A percentile compares a stretch with the other conserved stretches of the same genome.
These are phyloP conservation scores for Stigmatopora argus DNA, from an alignment of 2,113 vertebrate species.

Conservation along the genomic window DNA sequence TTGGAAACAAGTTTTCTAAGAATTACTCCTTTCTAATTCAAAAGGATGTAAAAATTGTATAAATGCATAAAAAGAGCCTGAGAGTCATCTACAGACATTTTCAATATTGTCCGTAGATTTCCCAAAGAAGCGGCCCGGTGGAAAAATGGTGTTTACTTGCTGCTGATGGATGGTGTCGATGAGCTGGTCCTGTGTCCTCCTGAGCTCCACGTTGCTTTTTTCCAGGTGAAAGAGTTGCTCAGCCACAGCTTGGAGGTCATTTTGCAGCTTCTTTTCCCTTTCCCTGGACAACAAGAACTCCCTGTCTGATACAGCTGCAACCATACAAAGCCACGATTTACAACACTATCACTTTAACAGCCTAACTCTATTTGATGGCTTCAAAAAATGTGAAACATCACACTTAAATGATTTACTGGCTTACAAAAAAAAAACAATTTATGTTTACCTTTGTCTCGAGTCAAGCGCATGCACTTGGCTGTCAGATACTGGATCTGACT, in stretches of 20 bases:
- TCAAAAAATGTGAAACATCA: background rate
- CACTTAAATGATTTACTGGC: background rate
- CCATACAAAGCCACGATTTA: background rate
- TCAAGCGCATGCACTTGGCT: slow-evolving; percentile 66
- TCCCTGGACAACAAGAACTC: slow-evolving; percentile 60
- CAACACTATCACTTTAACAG: background rate
- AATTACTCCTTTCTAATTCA: background rate
- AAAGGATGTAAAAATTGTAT: background rate
- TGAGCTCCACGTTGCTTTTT: slow-evolving; percentile 54
- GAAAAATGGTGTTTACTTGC: slow-evolving; percentile 34
- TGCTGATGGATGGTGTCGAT: slow-evolving; percentile 40
- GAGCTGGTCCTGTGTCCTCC: slow-evolving; percentile 45
- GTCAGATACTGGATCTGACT: slow-evolving; percentile 73
- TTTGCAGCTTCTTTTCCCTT: slow-evolving; percentile 54
- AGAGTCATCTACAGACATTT: too few relatives aligned
- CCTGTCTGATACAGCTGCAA: slow-evolving; percentile 56
- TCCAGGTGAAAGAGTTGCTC: slow-evolving; percentile 54
- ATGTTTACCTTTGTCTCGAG: slow-evolving; percentile 64
- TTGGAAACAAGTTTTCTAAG: background rate
- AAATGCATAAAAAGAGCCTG: background rate
- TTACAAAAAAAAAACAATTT: background rate
- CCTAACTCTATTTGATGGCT: background rate
- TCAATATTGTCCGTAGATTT: too few relatives aligned
- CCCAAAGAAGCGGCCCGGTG: too few relatives aligned
- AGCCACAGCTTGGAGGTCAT: slow-evolving; percentile 44